A percentile compares a stretch with the other conserved stretches of the same genome.
phyloP scores from a whole-genome alignment of 2,113 vertebrate genomes.

The Brachypodius melanocephalos region DNA sequence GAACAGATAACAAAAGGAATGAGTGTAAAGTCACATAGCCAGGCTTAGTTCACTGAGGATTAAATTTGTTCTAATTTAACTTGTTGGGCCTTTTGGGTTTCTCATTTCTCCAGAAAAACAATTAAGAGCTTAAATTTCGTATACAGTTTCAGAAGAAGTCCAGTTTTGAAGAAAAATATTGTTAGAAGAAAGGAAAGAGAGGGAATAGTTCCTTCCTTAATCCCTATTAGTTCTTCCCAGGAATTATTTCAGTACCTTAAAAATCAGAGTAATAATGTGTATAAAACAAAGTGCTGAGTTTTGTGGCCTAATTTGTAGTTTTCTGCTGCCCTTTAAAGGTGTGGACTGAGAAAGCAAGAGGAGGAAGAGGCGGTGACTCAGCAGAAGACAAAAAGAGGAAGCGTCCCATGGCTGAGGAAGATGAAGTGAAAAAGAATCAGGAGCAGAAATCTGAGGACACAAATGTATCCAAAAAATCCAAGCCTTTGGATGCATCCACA shows the following conservation, averaged over 20 bases:
- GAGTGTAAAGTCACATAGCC: not conserved
- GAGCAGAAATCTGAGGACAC: conserved; percentile 49
- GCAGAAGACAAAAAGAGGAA: conserved; percentile 86
- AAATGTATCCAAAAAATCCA: conserved; percentile 79
- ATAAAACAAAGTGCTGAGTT: not conserved
- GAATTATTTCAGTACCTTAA: not conserved
- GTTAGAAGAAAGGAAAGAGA: not conserved
- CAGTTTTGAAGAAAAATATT: not conserved
- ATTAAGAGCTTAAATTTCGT: not conserved
- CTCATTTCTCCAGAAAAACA: not conserved
- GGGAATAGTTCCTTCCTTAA: not conserved
- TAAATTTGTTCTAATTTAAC: not conserved
- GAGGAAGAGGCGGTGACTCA: conserved; percentile 35
- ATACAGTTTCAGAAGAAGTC: not conserved
- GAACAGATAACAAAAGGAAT: not conserved
- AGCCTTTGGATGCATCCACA: conserved; percentile 68
- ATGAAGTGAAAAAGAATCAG: not conserved
- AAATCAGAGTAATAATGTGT: not conserved
- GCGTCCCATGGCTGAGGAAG: conserved; percentile 25
- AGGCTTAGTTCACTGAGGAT: not conserved
- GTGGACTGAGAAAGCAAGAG: conserved; percentile 88
- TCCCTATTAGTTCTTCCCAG: not conserved
- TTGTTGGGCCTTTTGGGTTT: not conserved
- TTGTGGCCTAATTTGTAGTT: not conserved
- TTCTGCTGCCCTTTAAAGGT: conserved; percentile 63